Conservation (phyloP, 2,113 vertebrate species). For the Silurus asotus region DNA sequence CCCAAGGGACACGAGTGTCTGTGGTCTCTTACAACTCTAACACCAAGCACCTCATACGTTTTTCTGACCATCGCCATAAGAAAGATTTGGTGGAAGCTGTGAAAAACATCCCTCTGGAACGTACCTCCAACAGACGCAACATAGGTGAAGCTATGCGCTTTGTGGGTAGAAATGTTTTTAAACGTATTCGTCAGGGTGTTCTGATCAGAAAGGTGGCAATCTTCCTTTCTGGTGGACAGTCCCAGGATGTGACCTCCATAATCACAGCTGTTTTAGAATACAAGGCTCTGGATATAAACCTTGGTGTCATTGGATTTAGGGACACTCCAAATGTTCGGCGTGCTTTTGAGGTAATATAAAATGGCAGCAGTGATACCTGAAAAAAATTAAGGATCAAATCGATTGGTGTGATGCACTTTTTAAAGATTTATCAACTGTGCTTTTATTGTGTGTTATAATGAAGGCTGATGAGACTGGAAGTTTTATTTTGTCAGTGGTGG, state of each 20-base stretch:
- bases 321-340: conserved; percentile 63
- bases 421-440: neutral
- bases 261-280: conserved; percentile 78
- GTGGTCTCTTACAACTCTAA: conserved; percentile 74
- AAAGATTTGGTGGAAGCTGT: conserved; percentile 69
- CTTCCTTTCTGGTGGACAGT: conserved; percentile 74
- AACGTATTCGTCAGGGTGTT: conserved; percentile 72
- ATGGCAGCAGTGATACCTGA: neutral
- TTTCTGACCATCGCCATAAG: conserved; percentile 76
- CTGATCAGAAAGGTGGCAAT: conserved; percentile 81
- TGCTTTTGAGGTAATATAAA: conserved; percentile 73
- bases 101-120: conserved; percentile 70
- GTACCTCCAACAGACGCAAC: conserved; percentile 66
- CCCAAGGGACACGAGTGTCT: conserved; percentile 76
- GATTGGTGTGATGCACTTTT: neutral
- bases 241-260: conserved; percentile 62
- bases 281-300: conserved; percentile 70
- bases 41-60: conserved; percentile 79
- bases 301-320: conserved; percentile 75
- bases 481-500: conserved; percentile 67
- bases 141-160: conserved; percentile 83
- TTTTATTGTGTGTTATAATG: conserved; percentile 33
- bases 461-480: conserved; percentile 75
- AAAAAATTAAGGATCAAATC: neutral
- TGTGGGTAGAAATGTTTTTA: conserved; percentile 82